Percentiles rank a stretch among this genome's conserved stretches.
Conservation (phyloP, 2,797 vertebrate genomes). For the Arctocebus calabarensis region DNA sequence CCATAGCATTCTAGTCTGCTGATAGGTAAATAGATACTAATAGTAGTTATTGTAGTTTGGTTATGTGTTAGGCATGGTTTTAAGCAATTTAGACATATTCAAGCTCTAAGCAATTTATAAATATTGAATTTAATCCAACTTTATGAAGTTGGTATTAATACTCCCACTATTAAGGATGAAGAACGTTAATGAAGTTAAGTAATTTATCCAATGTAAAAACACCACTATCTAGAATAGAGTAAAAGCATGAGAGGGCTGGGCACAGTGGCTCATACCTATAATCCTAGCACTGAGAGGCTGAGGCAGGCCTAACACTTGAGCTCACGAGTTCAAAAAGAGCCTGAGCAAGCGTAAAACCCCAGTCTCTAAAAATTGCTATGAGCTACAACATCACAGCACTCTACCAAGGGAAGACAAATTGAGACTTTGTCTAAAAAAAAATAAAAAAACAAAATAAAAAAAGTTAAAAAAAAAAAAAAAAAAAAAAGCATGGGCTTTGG, state of each 20-base stretch:
- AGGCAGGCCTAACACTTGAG: no score
- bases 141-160: conserved; percentile 6
- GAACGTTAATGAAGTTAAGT: neutral
- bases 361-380: no score
- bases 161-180: neutral
- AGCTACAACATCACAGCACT: no score
- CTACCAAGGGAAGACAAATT: no score
- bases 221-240: neutral
- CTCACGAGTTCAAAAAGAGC: no score
- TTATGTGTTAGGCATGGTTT: neutral
- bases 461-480: no score
- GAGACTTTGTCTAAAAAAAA: no score
- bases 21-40: neutral
- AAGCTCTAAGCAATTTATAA: conserved; percentile 16
- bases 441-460: no score
- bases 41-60: neutral
- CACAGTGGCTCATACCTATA: no score
- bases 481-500: neutral
- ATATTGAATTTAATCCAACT: conserved; percentile 6
- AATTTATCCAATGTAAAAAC: neutral
- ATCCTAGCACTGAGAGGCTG: no score
- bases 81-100: conserved; percentile 24
- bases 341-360: no score
- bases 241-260: neutral
- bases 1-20: no score